Evolutionary conservation across 1,140 invertebrate species (phyloP), one percentile per base, ranked within the genome.

Genomic region (Bicyclus anynana): DNA sequence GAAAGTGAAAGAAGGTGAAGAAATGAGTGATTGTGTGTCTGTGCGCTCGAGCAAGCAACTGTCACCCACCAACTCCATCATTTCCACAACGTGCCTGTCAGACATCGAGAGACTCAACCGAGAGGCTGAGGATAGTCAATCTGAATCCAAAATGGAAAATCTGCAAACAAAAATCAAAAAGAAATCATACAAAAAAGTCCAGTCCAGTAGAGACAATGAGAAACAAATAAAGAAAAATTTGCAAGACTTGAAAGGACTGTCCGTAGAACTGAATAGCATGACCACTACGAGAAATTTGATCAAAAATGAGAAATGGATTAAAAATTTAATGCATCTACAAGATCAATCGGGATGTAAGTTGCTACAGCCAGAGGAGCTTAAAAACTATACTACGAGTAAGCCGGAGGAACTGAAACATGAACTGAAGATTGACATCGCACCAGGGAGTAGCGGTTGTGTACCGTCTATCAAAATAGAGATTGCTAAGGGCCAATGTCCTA

Each of bases 401-500:
- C 51, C 53, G 7, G 57, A 65, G 0, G 50, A 27, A n/a, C 20
- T 53, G 12, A 65, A 62, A 14, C 35, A 56, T 1, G 74, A 83
- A 47, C 35, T 83, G 7, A 79, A 77, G 62, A 80, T 83, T 38
- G 70, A 80, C 47, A 76, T 80, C 18, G 68, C 71, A n/a, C 52
- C 56, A 5, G 53, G 46, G 17, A 33, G 63, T 2, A 26, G 33
- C 5, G 53, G 12, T 17, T 53, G 23, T 17, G 18, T 65, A 18
- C 59, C 58, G 2, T 42, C 58, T 16, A 67, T 67, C 9, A 64
- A 59, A 42, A 64, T 67, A 17, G 48, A 59, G 44, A 52, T 59
- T 26, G 56, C 56, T 18, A 50, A 47, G 27, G 18, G 21, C 5
- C 6, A n/a, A 40, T 3, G 4, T 16, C n/a, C 37, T 40, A 40